Base-by-base conservation (phyloP, 2,888 invertebrate species). In the Abrostola triplasia region DNA sequence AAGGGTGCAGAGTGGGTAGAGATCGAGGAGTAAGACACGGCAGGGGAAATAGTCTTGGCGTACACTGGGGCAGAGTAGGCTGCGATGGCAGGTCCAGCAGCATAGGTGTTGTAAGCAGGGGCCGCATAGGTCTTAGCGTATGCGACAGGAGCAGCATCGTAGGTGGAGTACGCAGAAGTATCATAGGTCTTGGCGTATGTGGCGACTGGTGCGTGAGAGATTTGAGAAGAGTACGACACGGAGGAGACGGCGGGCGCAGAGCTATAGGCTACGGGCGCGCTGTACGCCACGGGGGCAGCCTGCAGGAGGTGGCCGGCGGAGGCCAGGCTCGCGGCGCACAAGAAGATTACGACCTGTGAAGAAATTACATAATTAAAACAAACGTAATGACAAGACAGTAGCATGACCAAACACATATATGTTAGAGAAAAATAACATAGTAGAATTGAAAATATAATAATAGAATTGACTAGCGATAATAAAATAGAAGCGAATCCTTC, bases 251-350 rank as follows among this genome's bases (percentile, higher is more conserved):
- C 85, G 57, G 90, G 83, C 42, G 88, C 84, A 44, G 95, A 91
- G 67, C 83, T 89, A 79, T 83, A 82, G 40, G 92, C 88, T 52
- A 92, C 84, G 12, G 90, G 90, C 36, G 90, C 91, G 53, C 91
- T 37, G 61, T 95, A 95, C 4, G 90, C 85, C 24, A 90, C 82
- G 0, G 88, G 88, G 0, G 69, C 73, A 37, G 90, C 90, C 64
- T 93, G 91, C n/a, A 90, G 85, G n/a, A 96, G 85, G 77, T 94
- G 84, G 70, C 96, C 96, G 59, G 96, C 96, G 82, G 95, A 95
- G 80, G 95, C 96, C 72, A 95, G 92, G 79, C 96, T 95, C 88
- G 95, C 94, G 79, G 94, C 90, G 84, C 96, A 95, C 83, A 95
- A 91, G 83, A 96, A 88, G 60, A 95, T 87, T 76, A 96, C 84